Conservation (phyloP, 2,113 vertebrate species). For the Myodes glareolus region DNA sequence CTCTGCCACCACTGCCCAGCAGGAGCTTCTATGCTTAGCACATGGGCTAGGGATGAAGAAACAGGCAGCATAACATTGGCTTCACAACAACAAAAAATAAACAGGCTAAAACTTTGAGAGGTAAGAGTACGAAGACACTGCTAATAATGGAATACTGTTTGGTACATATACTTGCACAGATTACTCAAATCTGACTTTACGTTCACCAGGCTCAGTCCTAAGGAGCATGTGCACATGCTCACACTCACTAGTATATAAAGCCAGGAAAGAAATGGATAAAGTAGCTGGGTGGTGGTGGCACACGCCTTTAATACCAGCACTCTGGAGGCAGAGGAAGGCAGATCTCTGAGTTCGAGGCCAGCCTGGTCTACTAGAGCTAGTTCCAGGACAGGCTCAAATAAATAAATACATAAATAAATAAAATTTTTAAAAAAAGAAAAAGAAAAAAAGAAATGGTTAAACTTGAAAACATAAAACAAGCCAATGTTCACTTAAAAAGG, state of each 20-base stretch:
- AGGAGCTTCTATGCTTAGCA: background rate
- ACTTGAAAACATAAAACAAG: background rate
- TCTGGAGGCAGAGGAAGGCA: no score
- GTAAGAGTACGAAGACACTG: background rate
- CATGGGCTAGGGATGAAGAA: background rate
- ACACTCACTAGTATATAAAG: conserved; percentile 14
- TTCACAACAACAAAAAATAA: background rate
- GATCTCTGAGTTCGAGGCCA: no score
- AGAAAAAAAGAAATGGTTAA: background rate
- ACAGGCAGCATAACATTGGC: background rate
- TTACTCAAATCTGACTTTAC: background rate
- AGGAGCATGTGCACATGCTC: background rate
- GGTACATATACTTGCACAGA: background rate
- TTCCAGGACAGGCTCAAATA: no score
- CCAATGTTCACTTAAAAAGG: no score
- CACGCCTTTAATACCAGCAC: no score
- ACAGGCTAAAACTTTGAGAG: background rate
- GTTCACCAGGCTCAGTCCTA: background rate
- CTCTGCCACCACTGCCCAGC: background rate
- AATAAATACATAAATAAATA: no score
- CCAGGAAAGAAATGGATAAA: background rate
- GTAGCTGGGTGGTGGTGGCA: no score
- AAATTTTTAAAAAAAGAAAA: no score
- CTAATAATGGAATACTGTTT: background rate
- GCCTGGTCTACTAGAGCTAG: no score